Evolutionary conservation across 35 echinoderm and acorn worm species (phyloP).

Genomic region (Ophiothrix spiculata): DNA sequence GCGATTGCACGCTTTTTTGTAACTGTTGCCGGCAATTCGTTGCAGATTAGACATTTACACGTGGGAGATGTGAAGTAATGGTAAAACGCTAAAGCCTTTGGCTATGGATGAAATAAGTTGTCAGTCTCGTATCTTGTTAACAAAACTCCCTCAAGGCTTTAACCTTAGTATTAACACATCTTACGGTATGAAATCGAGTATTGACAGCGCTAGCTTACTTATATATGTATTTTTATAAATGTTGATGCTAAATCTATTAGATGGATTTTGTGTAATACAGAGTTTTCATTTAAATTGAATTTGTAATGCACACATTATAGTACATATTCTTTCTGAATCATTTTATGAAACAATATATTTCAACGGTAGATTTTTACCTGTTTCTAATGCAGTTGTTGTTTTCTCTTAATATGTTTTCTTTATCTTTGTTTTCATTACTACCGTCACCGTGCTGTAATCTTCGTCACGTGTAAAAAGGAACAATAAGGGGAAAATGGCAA

Average conservation of each 20-base stretch:
- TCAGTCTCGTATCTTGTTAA: constrained; percentile 12
- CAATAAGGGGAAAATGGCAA: too few relatives aligned
- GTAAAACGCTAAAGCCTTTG: neutral
- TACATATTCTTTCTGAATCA: too few relatives aligned
- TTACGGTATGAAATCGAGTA: neutral
- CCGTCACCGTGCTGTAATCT: too few relatives aligned
- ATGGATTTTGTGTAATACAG: too few relatives aligned
- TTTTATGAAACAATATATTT: too few relatives aligned
- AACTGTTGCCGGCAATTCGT: constrained; percentile 11
- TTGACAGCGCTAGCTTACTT: too few relatives aligned
- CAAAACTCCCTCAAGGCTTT: constrained; percentile 3
- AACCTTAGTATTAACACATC: constrained; percentile 9
- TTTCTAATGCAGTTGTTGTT: neutral
- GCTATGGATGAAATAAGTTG: constrained; percentile 13
- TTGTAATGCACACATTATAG: too few relatives aligned
- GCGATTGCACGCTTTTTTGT: neutral
- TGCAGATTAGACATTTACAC: neutral
- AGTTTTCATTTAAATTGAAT: too few relatives aligned
- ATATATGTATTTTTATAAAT: too few relatives aligned
- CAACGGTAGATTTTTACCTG: too few relatives aligned
- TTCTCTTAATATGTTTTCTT: neutral
- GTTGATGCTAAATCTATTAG: neutral
- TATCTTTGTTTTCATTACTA: too few relatives aligned
- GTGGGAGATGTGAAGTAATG: neutral
- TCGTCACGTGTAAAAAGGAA: too few relatives aligned